These are phyloP conservation scores for Heliconius congener DNA, from an alignment of 1,140 invertebrate species.

Conservation along the genomic window DNA sequence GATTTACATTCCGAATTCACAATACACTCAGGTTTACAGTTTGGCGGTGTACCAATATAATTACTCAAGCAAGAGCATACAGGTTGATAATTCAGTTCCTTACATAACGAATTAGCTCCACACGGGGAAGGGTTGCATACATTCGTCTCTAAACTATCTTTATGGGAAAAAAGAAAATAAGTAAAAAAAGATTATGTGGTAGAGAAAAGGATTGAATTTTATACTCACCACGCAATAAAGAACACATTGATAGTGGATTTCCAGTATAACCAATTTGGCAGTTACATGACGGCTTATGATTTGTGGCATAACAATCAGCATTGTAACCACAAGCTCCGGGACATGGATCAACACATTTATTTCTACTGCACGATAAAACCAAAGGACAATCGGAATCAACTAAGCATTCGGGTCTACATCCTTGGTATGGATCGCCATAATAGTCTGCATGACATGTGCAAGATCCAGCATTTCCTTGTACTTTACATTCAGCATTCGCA, in stretches of 20 bases:
- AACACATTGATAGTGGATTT: constrained; percentile 87
- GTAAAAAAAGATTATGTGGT: constrained; percentile 5
- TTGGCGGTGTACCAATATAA: constrained; percentile 83
- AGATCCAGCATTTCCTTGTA: constrained; percentile 84
- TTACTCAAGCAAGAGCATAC: constrained; percentile 84
- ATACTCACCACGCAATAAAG: constrained; percentile 58
- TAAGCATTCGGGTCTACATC: constrained; percentile 90
- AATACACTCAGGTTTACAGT: constrained; percentile 84
- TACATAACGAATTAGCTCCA: constrained; percentile 67
- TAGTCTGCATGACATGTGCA: constrained; percentile 88
- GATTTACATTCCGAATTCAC: constrained; percentile 84
- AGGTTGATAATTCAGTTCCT: constrained; percentile 75
- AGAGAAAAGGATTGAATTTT: constrained; percentile 12
- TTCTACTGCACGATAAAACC: constrained; percentile 88
- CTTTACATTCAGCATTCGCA: constrained; percentile 86
- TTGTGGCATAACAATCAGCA: constrained; percentile 89
- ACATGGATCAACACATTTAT: constrained; percentile 91
- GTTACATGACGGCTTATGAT: constrained; percentile 89
- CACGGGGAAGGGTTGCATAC: constrained; percentile 82
- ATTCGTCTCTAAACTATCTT: constrained; percentile 59
- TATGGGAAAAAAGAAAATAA: constrained; percentile 48
- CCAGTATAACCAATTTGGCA: constrained; percentile 89
- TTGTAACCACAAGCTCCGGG: constrained; percentile 90
- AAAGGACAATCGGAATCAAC: constrained; percentile 89
- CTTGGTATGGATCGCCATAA: constrained; percentile 90